A percentile compares a stretch with the other conserved stretches of the same genome.
Evolutionary conservation across 2,113 vertebrate genomes (phyloP).

Genomic region (Naja naja): DNA sequence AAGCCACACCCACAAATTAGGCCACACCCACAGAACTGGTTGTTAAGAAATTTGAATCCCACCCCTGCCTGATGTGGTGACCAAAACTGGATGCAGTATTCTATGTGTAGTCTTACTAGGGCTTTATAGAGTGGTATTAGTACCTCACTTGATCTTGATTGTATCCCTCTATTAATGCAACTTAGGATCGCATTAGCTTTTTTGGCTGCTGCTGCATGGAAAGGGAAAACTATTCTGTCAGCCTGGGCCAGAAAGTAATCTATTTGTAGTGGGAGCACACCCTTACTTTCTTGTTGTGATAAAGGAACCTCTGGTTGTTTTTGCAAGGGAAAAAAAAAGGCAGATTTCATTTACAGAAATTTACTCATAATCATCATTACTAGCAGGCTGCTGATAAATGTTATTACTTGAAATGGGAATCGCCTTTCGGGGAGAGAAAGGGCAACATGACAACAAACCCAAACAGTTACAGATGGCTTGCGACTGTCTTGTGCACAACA

Average conservation of each 20-base stretch:
- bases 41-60: too few species aligned
- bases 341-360: background rate
- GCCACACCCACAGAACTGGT: too few species aligned
- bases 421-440: background rate
- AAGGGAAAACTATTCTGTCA: background rate
- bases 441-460: background rate
- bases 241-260: background rate
- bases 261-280: background rate
- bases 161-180: too few species aligned
- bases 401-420: background rate
- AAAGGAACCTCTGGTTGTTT: background rate
- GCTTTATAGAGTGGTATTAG: too few species aligned
- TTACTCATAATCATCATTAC: background rate
- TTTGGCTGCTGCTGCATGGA: too few species aligned
- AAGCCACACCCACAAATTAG: too few species aligned
- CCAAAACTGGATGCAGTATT: too few species aligned
- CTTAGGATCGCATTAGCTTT: too few species aligned
- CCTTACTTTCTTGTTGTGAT: background rate
- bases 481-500: background rate
- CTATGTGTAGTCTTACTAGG: too few species aligned
- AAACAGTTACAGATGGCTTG: background rate
- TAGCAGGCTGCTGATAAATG: background rate
- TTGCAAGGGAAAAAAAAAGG: background rate
- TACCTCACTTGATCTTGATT: too few species aligned
- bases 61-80: too few species aligned